Base-by-base conservation (phyloP, 2,113 vertebrate species). In the Microcebus jonahi region DNA sequence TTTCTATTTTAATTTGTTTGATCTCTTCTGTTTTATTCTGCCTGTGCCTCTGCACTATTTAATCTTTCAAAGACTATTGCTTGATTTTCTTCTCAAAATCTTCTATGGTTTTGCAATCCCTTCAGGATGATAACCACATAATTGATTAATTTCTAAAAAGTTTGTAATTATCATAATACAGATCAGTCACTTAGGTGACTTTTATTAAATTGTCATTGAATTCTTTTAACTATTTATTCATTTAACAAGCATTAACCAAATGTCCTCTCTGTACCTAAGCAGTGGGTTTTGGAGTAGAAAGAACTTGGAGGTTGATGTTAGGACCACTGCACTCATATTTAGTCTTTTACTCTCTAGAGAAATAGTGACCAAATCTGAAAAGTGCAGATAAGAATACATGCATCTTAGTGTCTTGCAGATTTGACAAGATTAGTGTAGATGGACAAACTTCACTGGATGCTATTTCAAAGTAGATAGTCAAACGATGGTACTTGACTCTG, bases 11-110 rank as follows among this genome's bases (percentile, higher is more conserved):
- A 27, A 27, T 45, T 42, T 42, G 45, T 23, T 77, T 87, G 29
- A 36, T 36, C 13, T 31, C 42, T 70, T 90, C 27, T 8, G 83
- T 50, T 84, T 92, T 65, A 61, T 36, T 59, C 31, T 79, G 34
- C 2, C 70, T 92, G 14, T 2, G 45, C 2, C 53, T 48, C 61
- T 70, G 29, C 6, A 76, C 21, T 88, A 68, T 42, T 80, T 70
- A 81, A 79, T 75, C n/a, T 95, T 79, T 82, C 48, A 39, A 80
- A 70, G 18, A 11, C 36, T 34, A 39, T 55, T 59, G 31, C 17
- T 95, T 94, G 95, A 92, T 85, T 85, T 77, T 2, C 63, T 94
- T 87, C 70, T 77, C 34, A 96, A 76, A 93, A 82, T 90, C 29
- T 82, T 93, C 61, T 39, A 31, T 53, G 27, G 59, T 45, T 91